phyloP scores from a whole-genome alignment of 2,888 invertebrate genomes.

The Chalcosyrphus nemorum region DNA sequence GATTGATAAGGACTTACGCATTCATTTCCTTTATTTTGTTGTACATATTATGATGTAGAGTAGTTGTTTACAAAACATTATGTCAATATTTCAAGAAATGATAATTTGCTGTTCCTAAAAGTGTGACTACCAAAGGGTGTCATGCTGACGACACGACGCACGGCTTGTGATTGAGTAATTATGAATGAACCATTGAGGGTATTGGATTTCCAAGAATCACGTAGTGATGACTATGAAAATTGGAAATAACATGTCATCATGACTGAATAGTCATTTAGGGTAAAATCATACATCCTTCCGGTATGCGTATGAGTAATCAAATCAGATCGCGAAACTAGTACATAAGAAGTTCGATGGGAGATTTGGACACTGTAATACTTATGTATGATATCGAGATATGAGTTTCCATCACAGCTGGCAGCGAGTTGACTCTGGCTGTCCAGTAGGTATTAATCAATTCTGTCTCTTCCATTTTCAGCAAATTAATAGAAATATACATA shows the following conservation, averaged over 20 bases:
- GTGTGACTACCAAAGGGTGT: conserved; percentile 14
- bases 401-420: too few species aligned
- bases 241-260: neutral
- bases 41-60: conserved; percentile 20
- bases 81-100: conserved; percentile 20
- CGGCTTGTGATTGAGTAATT: conserved; percentile 35
- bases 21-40: conserved; percentile 10
- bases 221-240: neutral
- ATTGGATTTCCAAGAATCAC: neutral
- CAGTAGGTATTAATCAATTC: too few species aligned
- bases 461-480: too few species aligned
- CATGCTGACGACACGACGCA: neutral
- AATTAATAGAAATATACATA: too few species aligned
- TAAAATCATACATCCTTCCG: neutral
- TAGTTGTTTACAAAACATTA: conserved; percentile 20
- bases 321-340: too few species aligned
- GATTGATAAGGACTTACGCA: conserved; percentile 33
- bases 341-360: too few species aligned
- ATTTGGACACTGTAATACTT: too few species aligned
- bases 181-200: neutral
- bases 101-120: conserved; percentile 16
- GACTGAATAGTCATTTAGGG: neutral
- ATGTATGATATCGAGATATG: too few species aligned
- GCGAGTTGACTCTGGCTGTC: too few species aligned
- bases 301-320: neutral